Evolutionary conservation across 1,140 invertebrate genomes (phyloP).

Genomic region (Drosophila nebulosa): DNA sequence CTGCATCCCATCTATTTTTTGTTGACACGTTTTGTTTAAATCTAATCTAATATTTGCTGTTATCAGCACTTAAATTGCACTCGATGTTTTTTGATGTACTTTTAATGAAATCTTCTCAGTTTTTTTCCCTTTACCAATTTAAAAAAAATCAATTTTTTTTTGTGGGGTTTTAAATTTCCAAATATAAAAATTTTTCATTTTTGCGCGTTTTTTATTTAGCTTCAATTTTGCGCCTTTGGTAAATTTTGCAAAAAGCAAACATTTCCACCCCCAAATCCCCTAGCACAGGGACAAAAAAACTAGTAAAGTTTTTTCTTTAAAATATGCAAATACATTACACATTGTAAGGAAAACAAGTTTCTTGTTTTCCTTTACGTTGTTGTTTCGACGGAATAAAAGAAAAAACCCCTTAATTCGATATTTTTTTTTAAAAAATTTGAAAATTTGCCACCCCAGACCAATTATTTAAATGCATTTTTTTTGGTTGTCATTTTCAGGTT

Average conservation of each 20-base stretch:
- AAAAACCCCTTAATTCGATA: neutral
- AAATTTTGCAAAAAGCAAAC: conserved; percentile 32
- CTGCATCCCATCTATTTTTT: neutral
- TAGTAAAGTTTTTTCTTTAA: conserved; percentile 11
- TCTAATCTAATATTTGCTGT: neutral
- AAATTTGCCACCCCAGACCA: too few species aligned
- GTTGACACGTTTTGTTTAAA: neutral
- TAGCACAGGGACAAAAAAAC: too few species aligned
- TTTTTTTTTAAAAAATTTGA: conserved; percentile 20
- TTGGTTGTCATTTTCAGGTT: conserved; percentile 35
- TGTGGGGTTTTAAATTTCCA: neutral
- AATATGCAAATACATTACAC: too few species aligned
- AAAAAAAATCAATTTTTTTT: neutral
- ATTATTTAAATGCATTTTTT: conserved; percentile 70
- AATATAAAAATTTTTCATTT: conserved; percentile 27
- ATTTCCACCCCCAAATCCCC: too few species aligned
- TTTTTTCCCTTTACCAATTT: neutral
- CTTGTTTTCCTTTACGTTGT: neutral
- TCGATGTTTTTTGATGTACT: too few species aligned
- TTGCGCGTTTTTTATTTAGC: conserved; percentile 17
- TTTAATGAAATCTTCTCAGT: neutral
- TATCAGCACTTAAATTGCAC: neutral
- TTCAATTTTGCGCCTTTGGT: conserved; percentile 10
- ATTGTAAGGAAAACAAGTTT: neutral
- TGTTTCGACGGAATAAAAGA: neutral